Evolutionary conservation across 1,140 invertebrate species (phyloP).

Genomic region (Maconellicoccus hirsutus): DNA sequence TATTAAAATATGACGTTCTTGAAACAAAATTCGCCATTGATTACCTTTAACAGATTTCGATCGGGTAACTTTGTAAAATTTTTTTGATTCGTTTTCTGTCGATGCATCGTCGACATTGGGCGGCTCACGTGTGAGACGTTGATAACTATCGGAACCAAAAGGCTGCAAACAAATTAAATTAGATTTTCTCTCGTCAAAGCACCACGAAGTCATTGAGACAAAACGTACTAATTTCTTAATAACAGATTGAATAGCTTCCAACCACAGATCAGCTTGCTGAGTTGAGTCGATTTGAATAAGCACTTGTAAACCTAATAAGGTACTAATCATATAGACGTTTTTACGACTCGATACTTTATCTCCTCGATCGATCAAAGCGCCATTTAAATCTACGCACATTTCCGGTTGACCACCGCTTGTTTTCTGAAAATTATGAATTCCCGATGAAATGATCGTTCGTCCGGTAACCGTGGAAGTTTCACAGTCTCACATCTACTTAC

Average conservation of each 20-base stretch:
- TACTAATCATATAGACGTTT: constrained; percentile 46
- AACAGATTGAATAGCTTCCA: constrained; percentile 39
- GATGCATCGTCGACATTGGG: not conserved
- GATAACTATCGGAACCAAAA: constrained; percentile 23
- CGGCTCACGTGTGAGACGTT: not conserved
- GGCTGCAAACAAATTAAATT: constrained; percentile 21
- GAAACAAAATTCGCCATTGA: no score
- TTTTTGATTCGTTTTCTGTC: not conserved
- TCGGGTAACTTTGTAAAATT: constrained; percentile 12
- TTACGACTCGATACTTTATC: constrained; percentile 45
- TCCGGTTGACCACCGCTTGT: constrained; percentile 36
- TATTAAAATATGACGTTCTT: no score
- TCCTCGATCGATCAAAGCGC: constrained; percentile 41
- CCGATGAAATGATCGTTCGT: not conserved
- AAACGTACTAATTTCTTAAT: constrained; percentile 38
- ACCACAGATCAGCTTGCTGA: constrained; percentile 40
- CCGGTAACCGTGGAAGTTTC: not conserved
- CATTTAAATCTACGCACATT: constrained; percentile 45
- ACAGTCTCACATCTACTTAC: no score
- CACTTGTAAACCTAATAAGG: constrained; percentile 42
- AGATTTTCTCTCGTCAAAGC: not conserved
- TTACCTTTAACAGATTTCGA: constrained; percentile 15
- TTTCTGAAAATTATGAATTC: constrained; percentile 36
- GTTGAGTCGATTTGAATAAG: constrained; percentile 44
- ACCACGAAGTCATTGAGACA: not conserved